Evolutionary conservation across 2,113 vertebrate species (phyloP).

Genomic region (Thinocorus orbignyianus): DNA sequence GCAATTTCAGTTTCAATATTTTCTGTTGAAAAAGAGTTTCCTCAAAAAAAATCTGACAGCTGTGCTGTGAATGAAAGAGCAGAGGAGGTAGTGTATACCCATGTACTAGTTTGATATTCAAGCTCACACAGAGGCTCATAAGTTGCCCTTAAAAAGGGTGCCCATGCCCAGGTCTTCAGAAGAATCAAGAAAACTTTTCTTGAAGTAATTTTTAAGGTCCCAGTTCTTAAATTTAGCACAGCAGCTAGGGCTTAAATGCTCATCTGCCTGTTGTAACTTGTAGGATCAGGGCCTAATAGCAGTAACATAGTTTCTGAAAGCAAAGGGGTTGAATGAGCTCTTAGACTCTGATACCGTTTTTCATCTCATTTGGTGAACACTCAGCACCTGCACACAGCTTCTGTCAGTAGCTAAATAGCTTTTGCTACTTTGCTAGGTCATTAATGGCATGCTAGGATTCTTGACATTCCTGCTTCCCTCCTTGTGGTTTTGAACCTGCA

Average conservation of each 20-base stretch:
- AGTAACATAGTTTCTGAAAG: conserved; percentile 38
- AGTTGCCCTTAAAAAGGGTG: conserved; percentile 11
- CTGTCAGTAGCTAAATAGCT: conserved; percentile 65
- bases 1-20: background rate
- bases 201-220: conserved; percentile 25
- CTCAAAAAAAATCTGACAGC: background rate
- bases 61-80: background rate
- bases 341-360: conserved; percentile 50
- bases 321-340: conserved; percentile 10
- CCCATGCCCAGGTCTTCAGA: conserved; percentile 33
- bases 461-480: conserved; percentile 66
- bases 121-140: background rate
- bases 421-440: conserved; percentile 63
- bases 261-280: conserved; percentile 30
- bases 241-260: background rate
- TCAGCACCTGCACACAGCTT: conserved; percentile 71
- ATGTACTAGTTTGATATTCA: background rate
- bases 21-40: background rate
- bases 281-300: conserved; percentile 3
- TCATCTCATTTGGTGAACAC: conserved; percentile 66
- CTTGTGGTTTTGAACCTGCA: conserved; percentile 51
- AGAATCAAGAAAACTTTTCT: conserved; percentile 28
- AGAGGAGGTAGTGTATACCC: background rate
- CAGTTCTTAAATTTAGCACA: background rate
- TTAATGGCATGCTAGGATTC: conserved; percentile 73